Conservation (phyloP, 2,888 invertebrate species). For the Ommatoiulus sabulosus region DNA sequence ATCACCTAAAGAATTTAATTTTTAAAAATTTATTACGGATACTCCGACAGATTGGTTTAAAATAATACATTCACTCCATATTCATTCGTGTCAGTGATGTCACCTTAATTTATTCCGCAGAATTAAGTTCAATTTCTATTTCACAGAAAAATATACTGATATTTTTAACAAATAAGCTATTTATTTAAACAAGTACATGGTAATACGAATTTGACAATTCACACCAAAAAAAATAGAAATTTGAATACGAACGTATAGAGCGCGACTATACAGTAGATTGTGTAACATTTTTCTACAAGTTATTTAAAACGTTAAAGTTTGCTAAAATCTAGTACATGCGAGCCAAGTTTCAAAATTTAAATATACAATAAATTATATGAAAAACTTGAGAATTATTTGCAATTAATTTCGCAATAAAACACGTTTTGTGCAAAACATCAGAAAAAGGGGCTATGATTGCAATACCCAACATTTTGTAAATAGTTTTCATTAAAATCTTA, state of each 20-base stretch:
- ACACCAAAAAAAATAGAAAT: slow-evolving; percentile 5
- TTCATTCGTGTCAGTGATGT: no score
- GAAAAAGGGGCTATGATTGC: background rate
- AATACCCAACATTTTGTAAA: background rate
- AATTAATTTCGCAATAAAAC: background rate
- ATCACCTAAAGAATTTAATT: no score
- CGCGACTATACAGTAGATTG: background rate
- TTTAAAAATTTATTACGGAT: no score
- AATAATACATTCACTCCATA: no score
- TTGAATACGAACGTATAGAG: background rate
- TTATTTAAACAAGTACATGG: background rate
- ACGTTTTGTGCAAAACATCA: background rate
- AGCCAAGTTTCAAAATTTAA: background rate
- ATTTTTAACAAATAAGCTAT: slow-evolving; percentile 34
- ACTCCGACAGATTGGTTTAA: no score
- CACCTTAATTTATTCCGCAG: no score
- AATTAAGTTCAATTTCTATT: no score
- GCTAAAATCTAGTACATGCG: slow-evolving; percentile 6
- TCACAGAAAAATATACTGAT: background rate
- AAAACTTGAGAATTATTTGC: slow-evolving; percentile 1
- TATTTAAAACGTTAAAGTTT: background rate
- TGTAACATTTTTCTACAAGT: slow-evolving; percentile 9
- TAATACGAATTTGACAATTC: slow-evolving; percentile 16
- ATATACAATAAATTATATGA: slow-evolving; percentile 20
- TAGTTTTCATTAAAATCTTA: background rate